phyloP scores from a whole-genome alignment of 2,797 vertebrate genomes.

The Okamejei kenojei region DNA sequence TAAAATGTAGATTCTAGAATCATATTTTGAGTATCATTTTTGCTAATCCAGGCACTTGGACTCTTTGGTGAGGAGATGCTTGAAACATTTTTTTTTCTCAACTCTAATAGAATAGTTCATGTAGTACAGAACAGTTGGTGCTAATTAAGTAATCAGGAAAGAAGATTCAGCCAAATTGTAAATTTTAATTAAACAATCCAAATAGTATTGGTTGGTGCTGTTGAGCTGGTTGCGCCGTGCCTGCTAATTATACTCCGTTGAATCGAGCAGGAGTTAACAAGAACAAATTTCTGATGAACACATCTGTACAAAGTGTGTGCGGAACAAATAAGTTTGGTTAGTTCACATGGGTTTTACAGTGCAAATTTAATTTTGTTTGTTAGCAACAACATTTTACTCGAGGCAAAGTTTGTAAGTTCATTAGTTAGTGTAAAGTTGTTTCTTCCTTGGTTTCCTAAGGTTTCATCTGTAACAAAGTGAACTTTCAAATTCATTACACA shows the following conservation, averaged over 20 bases:
- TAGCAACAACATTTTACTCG: background rate
- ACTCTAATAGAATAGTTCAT: background rate
- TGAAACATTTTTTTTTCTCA: background rate
- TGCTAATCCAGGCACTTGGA: background rate
- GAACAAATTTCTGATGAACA: background rate
- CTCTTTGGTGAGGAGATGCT: background rate
- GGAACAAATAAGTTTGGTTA: background rate
- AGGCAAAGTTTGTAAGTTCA: background rate
- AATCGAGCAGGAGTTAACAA: background rate
- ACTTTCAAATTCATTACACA: background rate
- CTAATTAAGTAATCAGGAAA: constrained; percentile 3
- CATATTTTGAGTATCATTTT: constrained; percentile 3
- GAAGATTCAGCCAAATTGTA: background rate
- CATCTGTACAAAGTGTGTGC: background rate
- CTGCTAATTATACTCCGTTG: background rate
- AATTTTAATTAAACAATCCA: background rate
- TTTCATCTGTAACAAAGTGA: background rate
- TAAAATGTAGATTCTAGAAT: background rate
- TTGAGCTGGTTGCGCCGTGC: background rate
- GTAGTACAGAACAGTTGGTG: constrained; percentile 1
- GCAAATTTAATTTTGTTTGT: constrained; percentile 23
- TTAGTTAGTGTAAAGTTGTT: background rate
- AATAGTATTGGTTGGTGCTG: background rate
- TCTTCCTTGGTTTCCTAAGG: background rate
- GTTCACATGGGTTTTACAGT: background rate